These are phyloP conservation scores for Indicator indicator DNA, from an alignment of 2,113 vertebrate genomes.

Conservation along the genomic window DNA sequence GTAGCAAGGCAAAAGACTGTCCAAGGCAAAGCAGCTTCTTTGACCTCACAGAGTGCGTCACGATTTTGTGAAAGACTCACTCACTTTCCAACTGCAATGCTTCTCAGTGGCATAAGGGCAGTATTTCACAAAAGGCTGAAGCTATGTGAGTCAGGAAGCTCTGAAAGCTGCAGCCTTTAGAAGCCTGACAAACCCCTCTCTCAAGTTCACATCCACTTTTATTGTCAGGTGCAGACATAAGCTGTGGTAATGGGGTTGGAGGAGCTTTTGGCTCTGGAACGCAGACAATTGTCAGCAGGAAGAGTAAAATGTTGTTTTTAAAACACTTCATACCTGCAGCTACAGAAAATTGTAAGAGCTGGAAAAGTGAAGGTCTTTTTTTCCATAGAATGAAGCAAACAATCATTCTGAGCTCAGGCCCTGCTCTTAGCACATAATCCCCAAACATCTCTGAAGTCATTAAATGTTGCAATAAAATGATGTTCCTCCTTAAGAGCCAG, in stretches of 20 bases:
- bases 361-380: neutral
- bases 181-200: neutral
- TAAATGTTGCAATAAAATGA: neutral
- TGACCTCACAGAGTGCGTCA: neutral
- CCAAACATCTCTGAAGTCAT: neutral
- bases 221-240: neutral
- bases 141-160: neutral
- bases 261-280: neutral
- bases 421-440: neutral
- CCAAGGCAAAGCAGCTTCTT: neutral
- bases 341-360: neutral
- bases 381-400: neutral
- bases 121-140: neutral
- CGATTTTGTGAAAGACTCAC: neutral
- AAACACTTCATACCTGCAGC: neutral
- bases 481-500: neutral
- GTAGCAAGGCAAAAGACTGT: neutral
- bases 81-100: neutral
- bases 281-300: neutral
- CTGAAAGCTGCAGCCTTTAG: neutral
- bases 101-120: rapidly evolving
- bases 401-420: neutral
- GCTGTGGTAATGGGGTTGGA: neutral
- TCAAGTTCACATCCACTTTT: neutral
- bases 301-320: neutral